Evolutionary conservation across 2,113 vertebrate species (phyloP).

Genomic region (Odobenus rosmarus): DNA sequence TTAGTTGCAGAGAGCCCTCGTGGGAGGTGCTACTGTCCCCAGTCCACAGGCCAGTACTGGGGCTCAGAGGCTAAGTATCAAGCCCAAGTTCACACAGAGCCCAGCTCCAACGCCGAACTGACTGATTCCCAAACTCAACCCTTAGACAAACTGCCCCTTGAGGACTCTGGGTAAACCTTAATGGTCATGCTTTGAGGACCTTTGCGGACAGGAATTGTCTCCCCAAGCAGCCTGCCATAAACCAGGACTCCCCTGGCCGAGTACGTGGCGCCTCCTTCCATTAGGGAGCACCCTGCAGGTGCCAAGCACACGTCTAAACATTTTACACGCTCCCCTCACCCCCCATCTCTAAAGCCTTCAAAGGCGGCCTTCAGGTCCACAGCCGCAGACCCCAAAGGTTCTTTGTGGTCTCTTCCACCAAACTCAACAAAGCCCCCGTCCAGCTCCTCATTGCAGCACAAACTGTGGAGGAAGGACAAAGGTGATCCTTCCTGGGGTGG

Average conservation of each 20-base stretch:
- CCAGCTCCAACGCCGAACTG: background rate
- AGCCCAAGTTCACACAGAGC: background rate
- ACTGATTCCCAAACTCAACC: background rate
- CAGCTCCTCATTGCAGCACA: background rate
- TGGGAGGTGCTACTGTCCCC: background rate
- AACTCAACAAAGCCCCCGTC: background rate
- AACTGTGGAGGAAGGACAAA: background rate
- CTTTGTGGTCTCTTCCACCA: background rate
- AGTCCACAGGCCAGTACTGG: background rate
- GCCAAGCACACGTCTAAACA: background rate
- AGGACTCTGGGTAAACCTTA: background rate
- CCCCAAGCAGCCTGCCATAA: background rate
- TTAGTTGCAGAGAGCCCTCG: too few relatives aligned
- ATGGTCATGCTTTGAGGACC: background rate
- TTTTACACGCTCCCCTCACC: accelerated
- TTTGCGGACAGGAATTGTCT: background rate
- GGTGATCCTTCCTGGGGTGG: background rate
- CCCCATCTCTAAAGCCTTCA: background rate
- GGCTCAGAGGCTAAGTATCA: background rate
- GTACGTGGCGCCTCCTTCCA: too few relatives aligned
- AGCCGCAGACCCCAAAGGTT: background rate
- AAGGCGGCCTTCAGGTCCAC: background rate
- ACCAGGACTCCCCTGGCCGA: background rate
- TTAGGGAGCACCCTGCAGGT: background rate
- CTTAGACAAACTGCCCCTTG: background rate